phyloP scores from a whole-genome alignment of 2,888 invertebrate genomes.

The Caenorhabditis wallacei region DNA sequence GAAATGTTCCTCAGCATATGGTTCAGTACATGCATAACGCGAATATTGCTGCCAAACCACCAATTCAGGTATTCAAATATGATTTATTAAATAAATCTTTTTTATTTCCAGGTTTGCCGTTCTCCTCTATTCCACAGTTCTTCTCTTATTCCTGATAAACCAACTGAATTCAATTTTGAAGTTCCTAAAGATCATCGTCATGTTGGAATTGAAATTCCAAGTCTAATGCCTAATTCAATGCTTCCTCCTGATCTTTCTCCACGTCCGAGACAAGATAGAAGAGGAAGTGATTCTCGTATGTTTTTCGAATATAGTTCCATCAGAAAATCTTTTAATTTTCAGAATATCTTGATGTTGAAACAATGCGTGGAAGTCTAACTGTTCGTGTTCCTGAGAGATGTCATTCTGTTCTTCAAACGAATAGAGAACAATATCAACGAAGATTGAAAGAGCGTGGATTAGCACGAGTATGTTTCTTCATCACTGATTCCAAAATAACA shows the following conservation, averaged over 20 bases:
- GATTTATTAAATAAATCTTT: neutral
- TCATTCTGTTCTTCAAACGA: constrained; percentile 74
- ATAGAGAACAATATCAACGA: constrained; percentile 73
- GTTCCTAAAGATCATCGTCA: constrained; percentile 16
- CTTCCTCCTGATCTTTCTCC: constrained; percentile 66
- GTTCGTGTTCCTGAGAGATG: constrained; percentile 73
- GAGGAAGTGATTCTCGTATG: constrained; percentile 73
- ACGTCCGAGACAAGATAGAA: constrained; percentile 64
- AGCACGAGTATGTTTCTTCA: constrained; percentile 44
- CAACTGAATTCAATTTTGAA: constrained; percentile 73
- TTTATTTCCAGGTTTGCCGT: constrained; percentile 69
- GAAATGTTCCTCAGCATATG: constrained; percentile 71
- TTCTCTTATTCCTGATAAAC: constrained; percentile 74
- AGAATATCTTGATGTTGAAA: constrained; percentile 71
- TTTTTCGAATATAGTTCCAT: neutral
- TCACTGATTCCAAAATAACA: too few relatives aligned
- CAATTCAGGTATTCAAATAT: constrained; percentile 69
- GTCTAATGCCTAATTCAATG: constrained; percentile 58
- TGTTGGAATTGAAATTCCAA: constrained; percentile 49
- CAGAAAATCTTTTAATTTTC: constrained; percentile 18
- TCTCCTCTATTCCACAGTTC: constrained; percentile 76
- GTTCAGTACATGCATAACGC: constrained; percentile 73
- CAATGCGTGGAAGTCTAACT: constrained; percentile 67
- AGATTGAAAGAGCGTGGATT: constrained; percentile 70
- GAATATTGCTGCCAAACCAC: constrained; percentile 75